phyloP scores from a whole-genome alignment of 2,113 vertebrate genomes.

The Corvus cornix region DNA sequence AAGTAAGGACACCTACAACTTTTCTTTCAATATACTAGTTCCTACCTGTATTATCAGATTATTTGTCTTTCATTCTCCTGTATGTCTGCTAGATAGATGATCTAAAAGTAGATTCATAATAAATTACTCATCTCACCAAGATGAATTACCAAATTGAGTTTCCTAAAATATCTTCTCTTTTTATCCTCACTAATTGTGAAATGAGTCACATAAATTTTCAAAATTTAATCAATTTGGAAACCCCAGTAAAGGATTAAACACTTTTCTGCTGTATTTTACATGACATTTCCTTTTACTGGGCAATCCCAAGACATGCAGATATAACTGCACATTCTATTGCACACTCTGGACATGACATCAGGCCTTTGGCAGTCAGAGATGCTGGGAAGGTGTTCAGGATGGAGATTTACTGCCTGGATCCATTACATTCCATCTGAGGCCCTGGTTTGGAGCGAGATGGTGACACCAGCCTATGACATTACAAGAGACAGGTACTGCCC shows the following conservation, averaged over 20 bases:
- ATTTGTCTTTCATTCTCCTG: constrained; percentile 43
- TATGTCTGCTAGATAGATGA: constrained; percentile 3
- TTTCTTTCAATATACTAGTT: constrained; percentile 34
- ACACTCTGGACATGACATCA: fast-evolving
- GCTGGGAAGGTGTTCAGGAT: neutral
- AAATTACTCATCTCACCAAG: constrained; percentile 26
- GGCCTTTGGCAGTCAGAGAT: neutral
- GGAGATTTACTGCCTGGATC: neutral
- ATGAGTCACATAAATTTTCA: neutral
- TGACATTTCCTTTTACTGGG: neutral
- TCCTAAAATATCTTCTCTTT: constrained; percentile 9
- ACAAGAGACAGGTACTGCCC: neutral
- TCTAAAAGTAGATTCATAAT: constrained; percentile 29
- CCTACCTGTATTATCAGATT: neutral
- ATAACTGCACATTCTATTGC: fast-evolving
- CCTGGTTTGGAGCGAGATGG: neutral
- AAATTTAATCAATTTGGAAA: constrained; percentile 4
- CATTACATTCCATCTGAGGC: neutral
- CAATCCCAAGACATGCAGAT: neutral
- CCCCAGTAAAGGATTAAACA: neutral
- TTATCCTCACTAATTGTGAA: neutral
- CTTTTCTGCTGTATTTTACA: neutral
- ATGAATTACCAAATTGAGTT: constrained; percentile 33
- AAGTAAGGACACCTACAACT: neutral
- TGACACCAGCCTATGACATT: neutral